phyloP scores from a whole-genome alignment of 2,888 invertebrate genomes.

The Platycnemis pennipes region DNA sequence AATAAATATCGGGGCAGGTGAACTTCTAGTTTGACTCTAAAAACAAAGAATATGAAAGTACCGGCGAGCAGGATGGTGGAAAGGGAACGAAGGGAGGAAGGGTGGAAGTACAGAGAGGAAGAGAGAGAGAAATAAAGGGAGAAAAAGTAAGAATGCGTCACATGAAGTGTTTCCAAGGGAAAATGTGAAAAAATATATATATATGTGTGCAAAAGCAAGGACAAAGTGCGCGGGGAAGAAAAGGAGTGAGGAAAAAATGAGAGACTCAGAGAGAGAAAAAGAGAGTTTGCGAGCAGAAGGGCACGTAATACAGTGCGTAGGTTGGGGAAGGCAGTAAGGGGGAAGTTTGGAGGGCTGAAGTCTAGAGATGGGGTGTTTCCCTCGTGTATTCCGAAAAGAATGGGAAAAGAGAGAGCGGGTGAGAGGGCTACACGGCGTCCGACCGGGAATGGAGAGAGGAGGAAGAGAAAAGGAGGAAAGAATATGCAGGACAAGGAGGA shows the following conservation, averaged over 20 bases:
- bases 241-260: not conserved
- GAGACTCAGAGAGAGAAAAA: not conserved
- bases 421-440: not conserved
- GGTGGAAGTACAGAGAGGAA: not conserved
- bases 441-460: not conserved
- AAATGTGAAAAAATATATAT: not conserved
- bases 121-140: conserved; percentile 6
- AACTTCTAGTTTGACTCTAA: not conserved
- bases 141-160: conserved; percentile 21
- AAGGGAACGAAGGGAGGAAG: not conserved
- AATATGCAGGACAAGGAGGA: not conserved
- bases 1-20: not conserved
- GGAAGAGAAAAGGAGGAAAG: not conserved
- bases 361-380: not conserved
- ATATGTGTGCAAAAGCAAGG: not conserved
- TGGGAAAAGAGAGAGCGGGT: not conserved
- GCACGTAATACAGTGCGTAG: not conserved
- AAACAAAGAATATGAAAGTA: not conserved
- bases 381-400: not conserved
- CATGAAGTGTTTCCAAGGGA: conserved; percentile 44
- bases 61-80: not conserved
- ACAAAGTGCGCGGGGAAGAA: not conserved
- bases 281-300: not conserved
- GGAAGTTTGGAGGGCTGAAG: not conserved
- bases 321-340: not conserved